Base-by-base conservation (phyloP, 1,140 invertebrate genomes). In the Odontomachus brunneus region DNA sequence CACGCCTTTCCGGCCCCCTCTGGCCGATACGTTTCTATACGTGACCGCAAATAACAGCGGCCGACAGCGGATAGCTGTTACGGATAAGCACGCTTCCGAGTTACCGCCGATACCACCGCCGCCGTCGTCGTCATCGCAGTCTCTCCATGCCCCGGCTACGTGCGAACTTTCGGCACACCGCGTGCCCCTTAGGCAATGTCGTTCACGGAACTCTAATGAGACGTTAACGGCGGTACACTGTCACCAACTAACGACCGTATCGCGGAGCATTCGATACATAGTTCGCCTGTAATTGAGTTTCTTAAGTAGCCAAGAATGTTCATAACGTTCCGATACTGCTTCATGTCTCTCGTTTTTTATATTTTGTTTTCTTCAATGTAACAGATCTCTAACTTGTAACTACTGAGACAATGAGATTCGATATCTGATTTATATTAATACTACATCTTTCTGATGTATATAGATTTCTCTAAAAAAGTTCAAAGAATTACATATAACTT, bases 1-100 rank as follows among this genome's bases (percentile, higher is more conserved):
- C 92, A 93, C 92, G 91, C 92, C 92, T 91, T 89, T 89, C 88
- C 91, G 66, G 62, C 62, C 81, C 91, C 90, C 86, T 63, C 66
- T 84, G 74, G 29, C 65, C 67, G 62, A 65, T 86, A 66, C 73
- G 78, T 83, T 87, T 87, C 72, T 75, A 19, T 82, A 88, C 75
- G 82, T 84, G 86, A 55, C 78, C 82, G 73, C 73, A 33, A 65
- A 75, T 75, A 51, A 11, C 24, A 24, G 15, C 33, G 15, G 15
- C 5, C 48, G 29, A 22, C 51, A 33, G 29, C 3, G 44, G 60
- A 62, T 49, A 63, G 38, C 55, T 19, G 38, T 75, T 75, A 75
- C 38, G 72, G 57, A 62, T 49, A 51, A 49, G 48, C 72, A 17
- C n/a, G 44, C 72, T 63, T 75, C 57, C 72, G 72, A 75, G 57